A percentile compares a stretch with the other conserved stretches of the same genome.
Evolutionary conservation across 2,888 invertebrate species (phyloP).

Genomic region (Microplitis deprimator): DNA sequence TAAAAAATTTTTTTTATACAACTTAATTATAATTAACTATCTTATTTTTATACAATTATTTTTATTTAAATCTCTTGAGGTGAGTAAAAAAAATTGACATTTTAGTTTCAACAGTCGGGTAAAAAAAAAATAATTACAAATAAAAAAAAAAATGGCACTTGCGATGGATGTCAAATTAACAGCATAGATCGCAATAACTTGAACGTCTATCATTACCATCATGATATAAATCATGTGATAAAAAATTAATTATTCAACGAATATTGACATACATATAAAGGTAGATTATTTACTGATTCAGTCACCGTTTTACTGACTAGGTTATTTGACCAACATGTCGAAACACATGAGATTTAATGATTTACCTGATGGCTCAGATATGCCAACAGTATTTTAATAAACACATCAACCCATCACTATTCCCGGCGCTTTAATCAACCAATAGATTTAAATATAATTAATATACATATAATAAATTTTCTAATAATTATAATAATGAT

Average conservation of each 20-base stretch:
- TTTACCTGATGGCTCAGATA: constrained; percentile 22
- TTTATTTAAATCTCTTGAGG: constrained; percentile 3
- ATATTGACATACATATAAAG: constrained; percentile 24
- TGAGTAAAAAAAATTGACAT: neutral
- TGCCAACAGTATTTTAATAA: neutral
- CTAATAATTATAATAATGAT: neutral
- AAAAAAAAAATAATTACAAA: neutral
- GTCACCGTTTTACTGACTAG: constrained; percentile 36
- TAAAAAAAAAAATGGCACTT: constrained; percentile 19
- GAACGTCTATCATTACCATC: constrained; percentile 5
- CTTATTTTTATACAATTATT: neutral
- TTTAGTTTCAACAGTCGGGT: neutral
- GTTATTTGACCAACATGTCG: constrained; percentile 29
- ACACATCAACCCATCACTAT: neutral
- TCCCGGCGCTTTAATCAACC: neutral
- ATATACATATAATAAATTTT: neutral
- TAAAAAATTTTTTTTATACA: neutral
- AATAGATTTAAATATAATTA: neutral
- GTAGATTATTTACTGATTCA: constrained; percentile 6
- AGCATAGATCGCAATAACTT: neutral
- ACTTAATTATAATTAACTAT: constrained; percentile 18
- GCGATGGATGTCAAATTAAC: neutral
- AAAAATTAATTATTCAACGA: neutral
- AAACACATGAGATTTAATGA: neutral
- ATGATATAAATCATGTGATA: constrained; percentile 4